A percentile compares a stretch with the other conserved stretches of the same genome.
Evolutionary conservation across 2,888 invertebrate genomes (phyloP).

Genomic region (Cactoblastis cactorum): DNA sequence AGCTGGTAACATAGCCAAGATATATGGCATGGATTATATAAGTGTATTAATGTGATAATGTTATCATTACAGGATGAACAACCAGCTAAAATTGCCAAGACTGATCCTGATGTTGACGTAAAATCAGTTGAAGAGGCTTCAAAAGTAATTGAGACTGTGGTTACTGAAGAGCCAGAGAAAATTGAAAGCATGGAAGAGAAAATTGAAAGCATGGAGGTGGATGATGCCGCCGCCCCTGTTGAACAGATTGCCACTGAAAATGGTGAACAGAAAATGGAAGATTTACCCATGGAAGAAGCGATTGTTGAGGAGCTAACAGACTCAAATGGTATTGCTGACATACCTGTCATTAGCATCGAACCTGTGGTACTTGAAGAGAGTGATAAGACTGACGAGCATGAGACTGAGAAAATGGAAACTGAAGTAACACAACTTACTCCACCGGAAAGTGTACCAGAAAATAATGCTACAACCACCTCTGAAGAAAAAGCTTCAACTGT

Average conservation of each 20-base stretch:
- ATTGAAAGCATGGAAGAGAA: constrained; percentile 55
- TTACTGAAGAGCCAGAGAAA: constrained; percentile 27
- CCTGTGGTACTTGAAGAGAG: constrained; percentile 45
- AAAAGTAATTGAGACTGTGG: constrained; percentile 17
- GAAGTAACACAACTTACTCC: constrained; percentile 30
- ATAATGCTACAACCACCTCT: constrained; percentile 33
- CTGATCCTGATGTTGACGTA: constrained; percentile 52
- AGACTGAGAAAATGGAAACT: constrained; percentile 50
- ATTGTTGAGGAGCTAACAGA: constrained; percentile 44
- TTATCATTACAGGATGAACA: constrained; percentile 53
- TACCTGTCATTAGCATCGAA: constrained; percentile 36
- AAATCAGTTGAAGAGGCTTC: constrained; percentile 31
- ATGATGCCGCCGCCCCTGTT: constrained; percentile 31
- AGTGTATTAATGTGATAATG: not conserved
- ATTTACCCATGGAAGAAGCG: constrained; percentile 23
- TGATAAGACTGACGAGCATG: constrained; percentile 45
- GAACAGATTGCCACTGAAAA: constrained; percentile 22
- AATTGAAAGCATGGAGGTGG: constrained; percentile 52
- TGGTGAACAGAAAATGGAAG: constrained; percentile 24
- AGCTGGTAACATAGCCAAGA: no score
- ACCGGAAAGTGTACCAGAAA: constrained; percentile 22
- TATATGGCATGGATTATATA: no score
- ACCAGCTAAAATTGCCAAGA: constrained; percentile 78
- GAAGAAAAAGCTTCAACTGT: constrained; percentile 40
- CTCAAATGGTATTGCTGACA: constrained; percentile 33